phyloP scores from a whole-genome alignment of 2,797 vertebrate genomes.

The Steatocranus sp. region DNA sequence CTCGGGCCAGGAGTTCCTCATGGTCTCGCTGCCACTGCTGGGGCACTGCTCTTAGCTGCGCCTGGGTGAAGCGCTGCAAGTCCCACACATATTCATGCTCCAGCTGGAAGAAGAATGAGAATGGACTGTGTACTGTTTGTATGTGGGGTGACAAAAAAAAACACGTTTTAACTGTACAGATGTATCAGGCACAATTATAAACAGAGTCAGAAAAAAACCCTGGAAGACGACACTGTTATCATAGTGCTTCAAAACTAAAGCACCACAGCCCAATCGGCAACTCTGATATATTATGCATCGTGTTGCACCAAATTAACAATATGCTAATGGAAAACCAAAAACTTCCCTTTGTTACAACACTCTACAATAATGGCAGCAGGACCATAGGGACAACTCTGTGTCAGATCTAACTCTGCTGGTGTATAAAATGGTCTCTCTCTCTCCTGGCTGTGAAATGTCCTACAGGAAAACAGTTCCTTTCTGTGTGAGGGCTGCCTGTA shows the following conservation, averaged over 20 bases:
- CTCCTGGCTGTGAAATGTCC: constrained; percentile 54
- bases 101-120: constrained; percentile 65
- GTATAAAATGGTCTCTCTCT: constrained; percentile 43
- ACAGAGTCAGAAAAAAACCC: not conserved
- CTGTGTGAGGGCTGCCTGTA: constrained; percentile 54
- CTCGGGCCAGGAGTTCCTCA: constrained; percentile 74
- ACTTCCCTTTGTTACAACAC: not conserved
- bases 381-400: constrained; percentile 14
- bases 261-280: not conserved
- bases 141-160: not conserved
- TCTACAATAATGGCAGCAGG: constrained; percentile 27
- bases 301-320: constrained; percentile 3
- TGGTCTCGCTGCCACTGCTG: constrained; percentile 74
- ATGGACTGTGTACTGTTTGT: not conserved
- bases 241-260: not conserved
- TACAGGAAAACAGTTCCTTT: constrained; percentile 57
- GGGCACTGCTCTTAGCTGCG: constrained; percentile 68
- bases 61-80: constrained; percentile 67
- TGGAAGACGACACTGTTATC: not conserved
- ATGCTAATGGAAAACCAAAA: constrained; percentile 10
- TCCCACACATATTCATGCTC: constrained; percentile 78
- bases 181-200: not conserved
- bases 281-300: not conserved
- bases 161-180: not conserved
- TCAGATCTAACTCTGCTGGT: constrained; percentile 26